Percentiles rank a stretch among this genome's conserved stretches.
phyloP scores from a whole-genome alignment of 2,888 invertebrate species.

The Acronicta aceris region DNA sequence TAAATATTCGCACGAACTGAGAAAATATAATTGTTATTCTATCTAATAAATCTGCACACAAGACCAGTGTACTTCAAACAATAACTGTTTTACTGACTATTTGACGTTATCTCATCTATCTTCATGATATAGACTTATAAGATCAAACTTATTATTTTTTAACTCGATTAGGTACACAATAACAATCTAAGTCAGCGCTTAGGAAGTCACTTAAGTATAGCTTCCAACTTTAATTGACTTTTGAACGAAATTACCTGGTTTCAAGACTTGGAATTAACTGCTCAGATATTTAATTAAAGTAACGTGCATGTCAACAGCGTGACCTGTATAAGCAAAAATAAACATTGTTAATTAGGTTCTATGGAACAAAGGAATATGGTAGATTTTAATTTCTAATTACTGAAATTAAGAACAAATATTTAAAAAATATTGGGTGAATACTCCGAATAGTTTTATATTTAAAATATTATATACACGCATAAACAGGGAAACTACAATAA shows the following conservation, averaged over 20 bases:
- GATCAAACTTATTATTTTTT: slow-evolving; percentile 44
- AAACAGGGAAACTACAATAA: no score
- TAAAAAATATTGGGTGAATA: no score
- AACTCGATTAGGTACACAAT: slow-evolving; percentile 50
- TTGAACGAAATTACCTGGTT: slow-evolving; percentile 45
- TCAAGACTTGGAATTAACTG: slow-evolving; percentile 31
- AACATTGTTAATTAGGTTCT: not conserved
- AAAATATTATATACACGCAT: no score
- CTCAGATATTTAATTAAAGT: slow-evolving; percentile 21
- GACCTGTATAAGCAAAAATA: slow-evolving; percentile 5
- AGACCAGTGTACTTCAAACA: no score
- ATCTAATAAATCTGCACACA: slow-evolving; percentile 15
- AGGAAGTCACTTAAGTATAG: slow-evolving; percentile 42
- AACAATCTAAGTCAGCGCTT: slow-evolving; percentile 48
- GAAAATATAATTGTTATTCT: slow-evolving; percentile 13
- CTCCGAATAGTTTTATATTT: no score
- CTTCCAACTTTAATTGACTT: slow-evolving; percentile 56
- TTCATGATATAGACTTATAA: slow-evolving; percentile 24
- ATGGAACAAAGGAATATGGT: no score
- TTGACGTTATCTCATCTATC: slow-evolving; percentile 25
- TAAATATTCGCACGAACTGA: slow-evolving; percentile 27
- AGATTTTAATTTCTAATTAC: no score
- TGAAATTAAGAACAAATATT: no score
- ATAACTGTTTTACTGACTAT: slow-evolving; percentile 23
- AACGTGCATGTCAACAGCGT: not conserved